These are phyloP conservation scores for Nasonia vitripennis DNA, from an alignment of 1,140 invertebrate genomes.

Conservation along the genomic window DNA sequence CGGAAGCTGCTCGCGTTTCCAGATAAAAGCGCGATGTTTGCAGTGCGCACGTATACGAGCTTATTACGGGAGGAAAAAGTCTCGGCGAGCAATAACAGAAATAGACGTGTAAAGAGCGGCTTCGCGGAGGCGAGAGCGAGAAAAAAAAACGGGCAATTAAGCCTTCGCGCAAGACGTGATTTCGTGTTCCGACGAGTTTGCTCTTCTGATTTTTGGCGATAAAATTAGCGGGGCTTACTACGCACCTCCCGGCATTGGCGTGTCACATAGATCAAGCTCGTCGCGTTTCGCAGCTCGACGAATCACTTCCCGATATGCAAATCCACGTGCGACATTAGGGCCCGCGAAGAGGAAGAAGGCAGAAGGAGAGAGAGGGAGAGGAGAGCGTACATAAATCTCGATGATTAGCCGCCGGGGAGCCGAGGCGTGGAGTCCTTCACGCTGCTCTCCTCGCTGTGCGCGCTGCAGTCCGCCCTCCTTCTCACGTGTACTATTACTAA, in stretches of 20 bases:
- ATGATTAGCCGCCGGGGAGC: conserved; percentile 51
- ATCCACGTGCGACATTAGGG: conserved; percentile 41
- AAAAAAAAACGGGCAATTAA: conserved; percentile 6
- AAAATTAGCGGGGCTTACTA: too few species aligned
- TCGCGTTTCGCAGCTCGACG: too few species aligned
- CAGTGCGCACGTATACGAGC: neutral
- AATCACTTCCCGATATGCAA: too few species aligned
- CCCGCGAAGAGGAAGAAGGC: neutral
- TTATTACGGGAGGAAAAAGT: conserved; percentile 20
- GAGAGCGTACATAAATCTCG: conserved; percentile 52
- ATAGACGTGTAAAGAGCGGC: neutral
- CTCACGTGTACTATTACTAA: neutral
- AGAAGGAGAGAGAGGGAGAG: conserved; percentile 19
- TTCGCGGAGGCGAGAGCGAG: too few species aligned
- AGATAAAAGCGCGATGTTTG: neutral
- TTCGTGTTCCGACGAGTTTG: neutral
- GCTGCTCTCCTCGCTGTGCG: neutral
- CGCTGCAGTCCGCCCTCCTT: neutral
- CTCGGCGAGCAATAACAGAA: conserved; percentile 1
- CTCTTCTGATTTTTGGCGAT: too few species aligned
- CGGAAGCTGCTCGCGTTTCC: neutral
- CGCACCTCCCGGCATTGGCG: too few species aligned
- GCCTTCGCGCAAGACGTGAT: neutral
- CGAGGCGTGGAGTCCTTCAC: conserved; percentile 28
- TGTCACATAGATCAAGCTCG: too few species aligned